These are phyloP conservation scores for Fringilla coelebs DNA, from an alignment of 2,797 vertebrate species.

Conservation along the genomic window DNA sequence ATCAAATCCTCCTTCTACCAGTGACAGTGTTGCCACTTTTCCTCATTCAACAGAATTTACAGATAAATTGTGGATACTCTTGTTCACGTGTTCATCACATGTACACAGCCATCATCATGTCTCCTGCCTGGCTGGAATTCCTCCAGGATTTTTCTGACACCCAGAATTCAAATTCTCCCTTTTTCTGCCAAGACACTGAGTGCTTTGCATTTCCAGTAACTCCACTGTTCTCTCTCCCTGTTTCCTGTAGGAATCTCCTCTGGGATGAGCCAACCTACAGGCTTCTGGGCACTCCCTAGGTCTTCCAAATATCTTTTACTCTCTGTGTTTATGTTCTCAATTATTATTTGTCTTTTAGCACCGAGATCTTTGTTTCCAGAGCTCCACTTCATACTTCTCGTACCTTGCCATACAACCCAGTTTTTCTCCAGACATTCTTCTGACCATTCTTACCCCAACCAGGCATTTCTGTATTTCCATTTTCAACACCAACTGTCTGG, in stretches of 20 bases:
- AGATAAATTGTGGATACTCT: not conserved
- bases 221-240: not conserved
- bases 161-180: not conserved
- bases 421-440: not conserved
- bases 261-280: not conserved
- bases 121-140: not conserved
- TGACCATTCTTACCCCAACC: too few relatives aligned
- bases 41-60: not conserved
- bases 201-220: not conserved
- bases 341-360: not conserved
- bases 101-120: rapidly evolving
- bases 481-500: not conserved
- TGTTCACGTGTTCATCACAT: not conserved
- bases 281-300: not conserved
- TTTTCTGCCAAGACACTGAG: not conserved
- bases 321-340: not conserved
- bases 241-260: not conserved
- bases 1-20: not conserved
- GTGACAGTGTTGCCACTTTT: not conserved
- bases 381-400: not conserved
- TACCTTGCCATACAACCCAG: too few relatives aligned
- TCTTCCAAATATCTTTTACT: not conserved
- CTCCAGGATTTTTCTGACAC: not conserved
- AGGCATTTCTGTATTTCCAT: not conserved
- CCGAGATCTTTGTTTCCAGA: rapidly evolving